Evolutionary conservation across 2,888 invertebrate species (phyloP).

Genomic region (Euspilapteryx auroguttella): DNA sequence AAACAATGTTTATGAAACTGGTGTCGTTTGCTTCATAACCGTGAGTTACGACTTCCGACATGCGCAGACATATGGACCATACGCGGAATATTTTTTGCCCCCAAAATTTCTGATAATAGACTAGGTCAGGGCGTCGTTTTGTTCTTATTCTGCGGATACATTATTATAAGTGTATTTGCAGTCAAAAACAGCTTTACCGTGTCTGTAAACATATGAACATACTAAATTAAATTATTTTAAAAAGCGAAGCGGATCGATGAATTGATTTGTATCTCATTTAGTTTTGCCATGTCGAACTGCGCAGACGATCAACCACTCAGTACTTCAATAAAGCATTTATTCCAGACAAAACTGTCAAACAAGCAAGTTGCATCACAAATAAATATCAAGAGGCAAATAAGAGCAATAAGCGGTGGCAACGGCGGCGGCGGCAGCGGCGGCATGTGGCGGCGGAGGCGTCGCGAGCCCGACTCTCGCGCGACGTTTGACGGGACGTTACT

Average conservation of each 20-base stretch:
- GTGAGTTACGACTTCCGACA: conserved; percentile 61
- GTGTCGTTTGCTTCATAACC: conserved; percentile 60
- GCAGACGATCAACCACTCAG: not conserved
- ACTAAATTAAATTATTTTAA: too few species aligned
- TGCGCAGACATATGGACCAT: conserved; percentile 40
- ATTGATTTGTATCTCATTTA: too few species aligned
- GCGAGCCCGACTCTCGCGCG: conserved; percentile 9
- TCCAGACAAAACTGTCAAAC: conserved; percentile 17
- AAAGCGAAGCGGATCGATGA: too few species aligned
- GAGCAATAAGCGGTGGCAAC: conserved; percentile 25
- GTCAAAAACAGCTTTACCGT: too few species aligned
- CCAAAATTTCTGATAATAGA: not conserved
- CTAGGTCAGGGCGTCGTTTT: too few species aligned
- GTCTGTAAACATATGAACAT: too few species aligned
- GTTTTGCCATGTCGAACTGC: too few species aligned
- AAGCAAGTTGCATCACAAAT: conserved; percentile 42
- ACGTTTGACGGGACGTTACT: conserved; percentile 47
- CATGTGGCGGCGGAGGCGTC: conserved; percentile 20
- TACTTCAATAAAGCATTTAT: not conserved
- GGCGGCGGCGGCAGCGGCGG: conserved; percentile 2
- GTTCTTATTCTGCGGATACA: too few species aligned
- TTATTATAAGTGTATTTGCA: too few species aligned
- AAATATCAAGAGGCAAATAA: conserved; percentile 54
- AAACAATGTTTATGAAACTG: conserved; percentile 62
- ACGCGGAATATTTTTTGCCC: conserved; percentile 47